A percentile compares a stretch with the other conserved stretches of the same genome.
Conservation (phyloP, 2,888 invertebrate species). For the Clunio marinus region DNA sequence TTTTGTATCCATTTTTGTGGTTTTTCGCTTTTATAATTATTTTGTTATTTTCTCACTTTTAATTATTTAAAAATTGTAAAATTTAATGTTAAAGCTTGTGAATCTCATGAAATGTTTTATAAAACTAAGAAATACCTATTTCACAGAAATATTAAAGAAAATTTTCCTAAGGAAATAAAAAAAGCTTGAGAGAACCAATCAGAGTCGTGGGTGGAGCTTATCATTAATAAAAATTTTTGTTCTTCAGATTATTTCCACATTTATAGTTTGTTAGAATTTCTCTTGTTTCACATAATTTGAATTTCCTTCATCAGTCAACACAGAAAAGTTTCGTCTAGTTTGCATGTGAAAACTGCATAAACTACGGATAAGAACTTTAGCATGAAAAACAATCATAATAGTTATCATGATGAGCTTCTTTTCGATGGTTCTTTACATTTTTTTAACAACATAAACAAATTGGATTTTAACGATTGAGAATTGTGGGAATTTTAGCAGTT, state of each 20-base stretch:
- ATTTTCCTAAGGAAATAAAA: too few relatives aligned
- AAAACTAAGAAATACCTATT: too few relatives aligned
- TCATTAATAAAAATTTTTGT: too few relatives aligned
- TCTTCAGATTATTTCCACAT: too few relatives aligned
- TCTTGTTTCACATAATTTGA: background rate
- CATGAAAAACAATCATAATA: slow-evolving; percentile 34
- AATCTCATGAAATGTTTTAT: too few relatives aligned
- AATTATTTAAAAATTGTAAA: too few relatives aligned
- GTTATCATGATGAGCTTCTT: background rate
- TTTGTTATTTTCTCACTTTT: background rate
- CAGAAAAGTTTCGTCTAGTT: background rate
- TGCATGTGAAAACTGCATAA: slow-evolving; percentile 36
- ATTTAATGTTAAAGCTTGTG: too few relatives aligned
- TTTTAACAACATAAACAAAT: slow-evolving; percentile 16
- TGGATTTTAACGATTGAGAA: slow-evolving; percentile 21
- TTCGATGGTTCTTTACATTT: slow-evolving; percentile 8
- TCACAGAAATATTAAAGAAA: too few relatives aligned
- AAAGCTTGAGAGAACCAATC: too few relatives aligned
- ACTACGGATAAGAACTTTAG: slow-evolving; percentile 26
- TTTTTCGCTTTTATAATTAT: too few relatives aligned
- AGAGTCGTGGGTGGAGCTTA: too few relatives aligned
- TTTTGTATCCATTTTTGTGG: slow-evolving; percentile 29
- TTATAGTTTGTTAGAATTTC: too few relatives aligned
- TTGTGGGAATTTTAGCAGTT: slow-evolving; percentile 27
- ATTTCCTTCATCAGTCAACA: background rate